Evolutionary conservation across 2,888 invertebrate species (phyloP).

Genomic region (Cordylochernes scorpioides): DNA sequence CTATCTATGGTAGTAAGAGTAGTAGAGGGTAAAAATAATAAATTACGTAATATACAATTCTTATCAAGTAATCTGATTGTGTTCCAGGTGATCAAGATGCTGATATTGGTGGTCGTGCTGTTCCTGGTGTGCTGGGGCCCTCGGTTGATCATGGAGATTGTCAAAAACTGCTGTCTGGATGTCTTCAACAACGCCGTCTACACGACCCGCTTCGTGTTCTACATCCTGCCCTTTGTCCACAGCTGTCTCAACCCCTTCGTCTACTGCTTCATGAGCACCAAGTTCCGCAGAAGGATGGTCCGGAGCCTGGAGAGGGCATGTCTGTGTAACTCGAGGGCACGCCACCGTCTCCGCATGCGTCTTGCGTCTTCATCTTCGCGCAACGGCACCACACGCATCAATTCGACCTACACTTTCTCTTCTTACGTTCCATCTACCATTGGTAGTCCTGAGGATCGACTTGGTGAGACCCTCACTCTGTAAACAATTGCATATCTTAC

Average conservation of each 20-base stretch:
- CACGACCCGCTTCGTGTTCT: constrained; percentile 17
- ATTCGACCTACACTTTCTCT: constrained; percentile 7
- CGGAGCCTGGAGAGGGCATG: constrained; percentile 14
- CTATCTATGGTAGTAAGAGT: too few species aligned
- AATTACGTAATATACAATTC: too few species aligned
- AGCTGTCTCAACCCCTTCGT: constrained; percentile 20
- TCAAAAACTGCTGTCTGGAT: constrained; percentile 19
- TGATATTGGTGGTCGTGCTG: constrained; percentile 25
- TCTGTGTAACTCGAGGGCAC: neutral
- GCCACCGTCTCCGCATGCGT: constrained; percentile 1
- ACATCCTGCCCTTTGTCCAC: constrained; percentile 17
- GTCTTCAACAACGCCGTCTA: constrained; percentile 18
- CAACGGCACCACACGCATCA: constrained; percentile 3
- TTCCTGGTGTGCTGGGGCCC: constrained; percentile 29
- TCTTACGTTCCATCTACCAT: too few species aligned
- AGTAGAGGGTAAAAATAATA: too few species aligned
- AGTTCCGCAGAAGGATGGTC: constrained; percentile 18
- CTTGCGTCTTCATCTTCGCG: constrained; percentile 3
- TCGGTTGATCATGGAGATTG: constrained; percentile 22
- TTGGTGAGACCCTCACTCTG: too few species aligned
- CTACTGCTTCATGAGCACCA: constrained; percentile 21
- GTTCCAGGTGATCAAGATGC: constrained; percentile 28
- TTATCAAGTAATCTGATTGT: too few species aligned
- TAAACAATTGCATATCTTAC: too few species aligned
- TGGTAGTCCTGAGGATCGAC: too few species aligned